Conservation (phyloP, 2,113 vertebrate species). For the Danionella cerebrum region DNA sequence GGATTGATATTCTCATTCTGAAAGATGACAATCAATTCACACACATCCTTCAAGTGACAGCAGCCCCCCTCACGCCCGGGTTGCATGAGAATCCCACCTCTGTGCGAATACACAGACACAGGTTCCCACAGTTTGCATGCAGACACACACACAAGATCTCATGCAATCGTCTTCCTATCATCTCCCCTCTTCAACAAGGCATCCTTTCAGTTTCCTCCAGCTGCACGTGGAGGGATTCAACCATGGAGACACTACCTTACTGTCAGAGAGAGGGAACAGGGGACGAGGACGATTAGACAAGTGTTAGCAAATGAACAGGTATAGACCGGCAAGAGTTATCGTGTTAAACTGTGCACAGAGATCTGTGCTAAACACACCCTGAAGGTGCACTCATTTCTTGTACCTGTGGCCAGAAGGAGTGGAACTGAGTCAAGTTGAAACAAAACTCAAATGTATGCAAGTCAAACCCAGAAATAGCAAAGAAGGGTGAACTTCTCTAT, state of each 20-base stretch:
- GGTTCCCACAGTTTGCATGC: constrained; percentile 29
- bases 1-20: constrained; percentile 36
- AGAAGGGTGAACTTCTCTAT: constrained; percentile 5
- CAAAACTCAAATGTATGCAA: background rate
- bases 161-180: constrained; percentile 61
- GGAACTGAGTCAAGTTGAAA: background rate
- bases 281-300: background rate
- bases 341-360: background rate
- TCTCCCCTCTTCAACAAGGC: constrained; percentile 64
- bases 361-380: background rate
- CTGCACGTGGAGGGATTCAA: constrained; percentile 62
- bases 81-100: constrained; percentile 42
- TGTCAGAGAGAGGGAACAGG: constrained; percentile 52
- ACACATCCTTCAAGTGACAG: background rate
- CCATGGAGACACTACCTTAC: constrained; percentile 59
- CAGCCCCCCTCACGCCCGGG: constrained; percentile 9
- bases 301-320: background rate
- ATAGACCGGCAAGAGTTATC: background rate
- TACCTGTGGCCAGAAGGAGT: constrained; percentile 5
- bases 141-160: constrained; percentile 35
- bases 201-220: constrained; percentile 66
- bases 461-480: background rate
- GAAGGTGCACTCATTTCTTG: background rate
- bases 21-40: constrained; percentile 20
- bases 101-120: constrained; percentile 46